These are phyloP conservation scores for Tenodera sinensis DNA, from an alignment of 2,888 invertebrate species.

Conservation along the genomic window DNA sequence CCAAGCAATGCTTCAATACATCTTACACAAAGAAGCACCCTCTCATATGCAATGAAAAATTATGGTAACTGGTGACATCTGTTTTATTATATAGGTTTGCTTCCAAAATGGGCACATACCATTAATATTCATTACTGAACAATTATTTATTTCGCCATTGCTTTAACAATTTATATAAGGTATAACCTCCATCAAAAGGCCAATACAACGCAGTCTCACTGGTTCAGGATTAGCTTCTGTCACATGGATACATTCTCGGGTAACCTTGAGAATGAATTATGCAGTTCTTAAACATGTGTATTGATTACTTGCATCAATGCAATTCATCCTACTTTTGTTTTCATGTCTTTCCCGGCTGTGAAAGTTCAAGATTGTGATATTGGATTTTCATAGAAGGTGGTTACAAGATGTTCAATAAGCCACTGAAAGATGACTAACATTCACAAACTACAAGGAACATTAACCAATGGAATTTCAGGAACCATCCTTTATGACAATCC, in stretches of 20 bases:
- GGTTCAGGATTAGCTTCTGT: background rate
- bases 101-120: conserved; percentile 4
- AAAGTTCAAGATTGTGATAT: background rate
- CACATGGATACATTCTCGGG: background rate
- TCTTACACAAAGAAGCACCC: background rate
- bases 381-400: background rate
- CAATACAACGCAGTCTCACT: conserved; percentile 11
- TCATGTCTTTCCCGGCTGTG: background rate
- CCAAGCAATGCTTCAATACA: background rate
- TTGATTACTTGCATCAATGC: background rate
- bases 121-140: conserved; percentile 13
- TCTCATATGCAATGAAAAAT: background rate
- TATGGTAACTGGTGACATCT: background rate
- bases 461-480: background rate
- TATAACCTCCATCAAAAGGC: conserved; percentile 5
- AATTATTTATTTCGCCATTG: background rate
- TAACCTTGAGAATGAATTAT: background rate
- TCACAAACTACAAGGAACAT: background rate
- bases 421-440: background rate
- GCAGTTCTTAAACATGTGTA: background rate
- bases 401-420: background rate
- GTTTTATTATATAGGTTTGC: background rate
- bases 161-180: conserved; percentile 21
- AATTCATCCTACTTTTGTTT: background rate
- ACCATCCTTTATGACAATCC: background rate